These are phyloP conservation scores for Mamestra configurata DNA, from an alignment of 1,140 invertebrate genomes.

Conservation along the genomic window DNA sequence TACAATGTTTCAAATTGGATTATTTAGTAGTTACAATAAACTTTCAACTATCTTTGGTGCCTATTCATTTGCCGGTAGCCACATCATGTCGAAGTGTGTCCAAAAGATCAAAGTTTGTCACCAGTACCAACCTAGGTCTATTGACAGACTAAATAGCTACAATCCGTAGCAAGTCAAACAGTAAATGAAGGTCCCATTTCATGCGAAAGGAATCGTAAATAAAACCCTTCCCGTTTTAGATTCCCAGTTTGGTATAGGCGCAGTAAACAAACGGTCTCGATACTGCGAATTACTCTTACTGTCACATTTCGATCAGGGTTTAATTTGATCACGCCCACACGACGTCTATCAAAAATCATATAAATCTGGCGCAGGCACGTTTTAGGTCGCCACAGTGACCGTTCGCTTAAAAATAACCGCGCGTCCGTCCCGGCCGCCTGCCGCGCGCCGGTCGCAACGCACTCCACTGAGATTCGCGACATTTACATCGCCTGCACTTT, in stretches of 20 bases:
- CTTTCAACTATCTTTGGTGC: too few relatives aligned
- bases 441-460: slow-evolving; percentile 51
- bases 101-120: too few relatives aligned
- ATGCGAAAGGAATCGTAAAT: slow-evolving; percentile 30
- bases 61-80: too few relatives aligned
- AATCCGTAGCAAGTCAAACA: neutral
- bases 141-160: too few relatives aligned
- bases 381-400: slow-evolving; percentile 68
- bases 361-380: slow-evolving; percentile 69
- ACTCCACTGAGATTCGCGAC: slow-evolving; percentile 64
- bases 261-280: slow-evolving; percentile 30
- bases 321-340: slow-evolving; percentile 56
- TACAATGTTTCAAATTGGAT: too few relatives aligned
- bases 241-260: slow-evolving; percentile 10
- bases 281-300: slow-evolving; percentile 48
- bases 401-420: slow-evolving; percentile 75
- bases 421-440: slow-evolving; percentile 60
- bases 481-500: slow-evolving; percentile 80
- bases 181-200: neutral
- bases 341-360: slow-evolving; percentile 74
- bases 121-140: too few relatives aligned
- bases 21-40: too few relatives aligned
- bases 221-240: slow-evolving; percentile 24
- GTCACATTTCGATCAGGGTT: slow-evolving; percentile 53
- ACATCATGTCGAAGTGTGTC: too few relatives aligned